Percentiles rank a stretch among this genome's conserved stretches.
Conservation (phyloP, 1,140 invertebrate genomes). For the Drosophila sucinea region DNA sequence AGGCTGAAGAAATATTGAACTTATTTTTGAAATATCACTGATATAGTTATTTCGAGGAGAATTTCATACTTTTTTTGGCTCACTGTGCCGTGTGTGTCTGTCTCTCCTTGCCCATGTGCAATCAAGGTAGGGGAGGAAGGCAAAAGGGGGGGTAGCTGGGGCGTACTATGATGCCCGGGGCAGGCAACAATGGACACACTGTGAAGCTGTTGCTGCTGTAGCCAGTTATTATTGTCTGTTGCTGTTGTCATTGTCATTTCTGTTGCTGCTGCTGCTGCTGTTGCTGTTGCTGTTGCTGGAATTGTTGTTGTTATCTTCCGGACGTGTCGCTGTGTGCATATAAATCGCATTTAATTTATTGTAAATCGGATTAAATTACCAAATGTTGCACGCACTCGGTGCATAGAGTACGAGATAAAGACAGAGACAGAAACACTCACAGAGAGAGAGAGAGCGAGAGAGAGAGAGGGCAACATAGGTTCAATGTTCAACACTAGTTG, state of each 20-base stretch:
- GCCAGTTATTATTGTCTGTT: conserved; percentile 48
- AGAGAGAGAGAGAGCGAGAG: neutral
- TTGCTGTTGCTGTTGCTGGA: conserved; percentile 35
- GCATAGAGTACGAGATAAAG: conserved; percentile 24
- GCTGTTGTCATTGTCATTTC: conserved; percentile 45
- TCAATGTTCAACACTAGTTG: conserved; percentile 6
- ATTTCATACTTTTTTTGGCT: neutral
- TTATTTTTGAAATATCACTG: no score
- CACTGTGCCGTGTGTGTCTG: conserved; percentile 21
- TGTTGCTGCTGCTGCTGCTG: conserved; percentile 34
- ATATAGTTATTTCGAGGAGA: no score
- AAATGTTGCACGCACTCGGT: conserved; percentile 71
- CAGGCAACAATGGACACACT: conserved; percentile 72
- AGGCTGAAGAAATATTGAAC: no score
- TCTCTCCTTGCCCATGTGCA: neutral
- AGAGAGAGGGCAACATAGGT: neutral
- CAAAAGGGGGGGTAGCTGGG: neutral
- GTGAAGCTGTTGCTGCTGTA: conserved; percentile 48
- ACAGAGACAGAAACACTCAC: neutral
- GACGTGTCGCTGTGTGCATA: conserved; percentile 81
- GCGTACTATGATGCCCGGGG: conserved; percentile 15
- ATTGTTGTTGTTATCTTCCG: conserved; percentile 76
- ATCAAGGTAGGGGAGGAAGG: neutral
- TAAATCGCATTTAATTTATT: conserved; percentile 83
- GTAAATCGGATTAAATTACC: conserved; percentile 82